Percentiles rank a stretch among this genome's conserved stretches.
Evolutionary conservation across 2,113 vertebrate species (phyloP).

Genomic region (Phalacrocorax carbo): DNA sequence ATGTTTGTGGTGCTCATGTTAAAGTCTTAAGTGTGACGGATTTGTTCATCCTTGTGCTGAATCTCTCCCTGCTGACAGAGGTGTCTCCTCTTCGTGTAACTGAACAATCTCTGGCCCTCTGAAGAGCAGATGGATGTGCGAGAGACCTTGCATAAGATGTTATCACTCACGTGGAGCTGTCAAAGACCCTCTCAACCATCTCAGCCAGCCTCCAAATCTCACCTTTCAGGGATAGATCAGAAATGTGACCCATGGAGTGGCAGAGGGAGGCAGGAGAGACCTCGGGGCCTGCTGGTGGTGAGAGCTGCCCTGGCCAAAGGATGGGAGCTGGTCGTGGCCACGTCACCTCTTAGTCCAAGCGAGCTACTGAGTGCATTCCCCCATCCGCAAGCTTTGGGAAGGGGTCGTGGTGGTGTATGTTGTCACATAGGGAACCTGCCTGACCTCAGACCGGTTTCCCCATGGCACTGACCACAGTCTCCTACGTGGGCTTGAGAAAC

Average conservation of each 20-base stretch:
- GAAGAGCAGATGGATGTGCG: rapidly evolving
- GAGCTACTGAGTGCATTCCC: background rate
- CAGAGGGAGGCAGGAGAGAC: background rate
- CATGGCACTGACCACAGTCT: background rate
- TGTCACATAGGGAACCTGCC: background rate
- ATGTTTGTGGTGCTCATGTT: background rate
- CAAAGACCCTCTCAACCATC: background rate
- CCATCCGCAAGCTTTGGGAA: rapidly evolving
- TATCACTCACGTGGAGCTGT: rapidly evolving
- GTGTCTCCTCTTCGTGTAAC: background rate
- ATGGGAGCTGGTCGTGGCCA: background rate
- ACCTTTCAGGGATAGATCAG: background rate
- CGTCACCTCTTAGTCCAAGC: background rate
- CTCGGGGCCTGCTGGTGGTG: background rate
- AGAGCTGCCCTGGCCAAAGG: background rate
- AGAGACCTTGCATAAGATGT: background rate
- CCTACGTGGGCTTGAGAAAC: background rate
- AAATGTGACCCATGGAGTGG: background rate
- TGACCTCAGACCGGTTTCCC: background rate
- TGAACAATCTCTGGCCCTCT: rapidly evolving
- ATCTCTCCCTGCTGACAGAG: background rate
- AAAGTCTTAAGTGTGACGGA: background rate
- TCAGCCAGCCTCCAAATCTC: background rate
- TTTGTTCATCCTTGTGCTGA: background rate
- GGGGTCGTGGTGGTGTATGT: background rate